Percentiles rank a stretch among this genome's conserved stretches.
phyloP scores from a whole-genome alignment of 2,113 vertebrate genomes.

The Poeciliopsis prolifica region DNA sequence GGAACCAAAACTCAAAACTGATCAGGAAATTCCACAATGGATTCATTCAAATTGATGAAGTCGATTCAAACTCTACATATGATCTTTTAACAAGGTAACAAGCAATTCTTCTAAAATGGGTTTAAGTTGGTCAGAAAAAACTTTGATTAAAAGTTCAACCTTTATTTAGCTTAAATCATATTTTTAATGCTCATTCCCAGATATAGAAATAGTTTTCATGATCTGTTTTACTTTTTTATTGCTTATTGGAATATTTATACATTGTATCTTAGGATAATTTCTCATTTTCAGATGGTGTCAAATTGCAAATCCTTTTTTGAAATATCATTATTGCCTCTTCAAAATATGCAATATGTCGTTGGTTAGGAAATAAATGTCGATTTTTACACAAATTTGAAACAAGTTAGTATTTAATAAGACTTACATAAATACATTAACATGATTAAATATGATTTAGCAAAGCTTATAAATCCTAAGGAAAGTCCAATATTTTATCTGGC shows the following conservation, averaged over 20 bases:
- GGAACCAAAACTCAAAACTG: slow-evolving; percentile 1
- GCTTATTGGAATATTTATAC: neutral
- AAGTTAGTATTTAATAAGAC: neutral
- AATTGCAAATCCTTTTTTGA: neutral
- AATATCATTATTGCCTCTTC: neutral
- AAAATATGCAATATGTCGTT: too few relatives aligned
- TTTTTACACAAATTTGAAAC: neutral
- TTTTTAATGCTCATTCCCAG: too few relatives aligned
- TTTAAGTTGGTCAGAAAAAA: too few relatives aligned
- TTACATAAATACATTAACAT: neutral
- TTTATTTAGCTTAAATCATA: too few relatives aligned
- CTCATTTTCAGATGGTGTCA: neutral
- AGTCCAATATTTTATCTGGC: neutral
- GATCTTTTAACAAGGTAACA: too few relatives aligned
- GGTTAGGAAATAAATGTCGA: too few relatives aligned
- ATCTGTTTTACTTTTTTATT: neutral
- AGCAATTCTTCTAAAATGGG: too few relatives aligned
- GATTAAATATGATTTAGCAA: too few relatives aligned
- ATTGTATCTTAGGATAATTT: neutral
- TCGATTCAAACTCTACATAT: too few relatives aligned
- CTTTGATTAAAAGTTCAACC: too few relatives aligned
- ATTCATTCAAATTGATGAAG: neutral
- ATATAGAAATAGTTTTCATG: too few relatives aligned
- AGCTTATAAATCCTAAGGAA: neutral
- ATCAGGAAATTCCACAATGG: slow-evolving; percentile 6